Conservation (phyloP, 2,797 vertebrate genomes). For the Adelosebastes latens region DNA sequence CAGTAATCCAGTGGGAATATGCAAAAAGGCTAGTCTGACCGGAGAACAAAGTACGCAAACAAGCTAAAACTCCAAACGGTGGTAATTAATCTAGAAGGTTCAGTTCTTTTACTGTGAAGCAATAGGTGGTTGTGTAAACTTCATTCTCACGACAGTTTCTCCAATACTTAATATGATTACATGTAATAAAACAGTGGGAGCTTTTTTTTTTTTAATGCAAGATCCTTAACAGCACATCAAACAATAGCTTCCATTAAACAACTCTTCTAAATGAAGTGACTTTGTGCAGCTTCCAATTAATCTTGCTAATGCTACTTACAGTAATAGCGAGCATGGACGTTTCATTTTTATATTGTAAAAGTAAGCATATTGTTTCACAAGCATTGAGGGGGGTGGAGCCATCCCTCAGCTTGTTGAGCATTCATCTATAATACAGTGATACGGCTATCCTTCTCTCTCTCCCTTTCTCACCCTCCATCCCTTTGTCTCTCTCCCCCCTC, state of each 20-base stretch:
- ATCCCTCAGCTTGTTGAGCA: background rate
- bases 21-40: background rate
- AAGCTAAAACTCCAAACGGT: background rate
- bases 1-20: background rate
- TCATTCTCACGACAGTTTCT: background rate
- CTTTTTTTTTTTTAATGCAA: background rate
- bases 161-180: conserved; percentile 1
- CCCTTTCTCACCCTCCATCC: background rate
- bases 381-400: background rate
- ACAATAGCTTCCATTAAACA: conserved; percentile 1
- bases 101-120: background rate
- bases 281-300: conserved; percentile 23
- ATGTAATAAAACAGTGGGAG: conserved; percentile 15
- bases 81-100: background rate
- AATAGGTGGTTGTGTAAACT: background rate
- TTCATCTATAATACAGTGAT: background rate
- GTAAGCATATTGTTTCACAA: conserved; percentile 4
- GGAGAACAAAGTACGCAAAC: background rate
- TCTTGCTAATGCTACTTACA: conserved; percentile 21
- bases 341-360: conserved; percentile 9
- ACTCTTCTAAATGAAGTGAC: background rate
- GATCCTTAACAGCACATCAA: conserved; percentile 10
- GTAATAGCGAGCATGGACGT: background rate
- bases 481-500: background rate
- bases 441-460: background rate